Percentiles rank a stretch among this genome's conserved stretches.
phyloP scores from a whole-genome alignment of 2,888 invertebrate species.

The Drosophila subsilvestris region DNA sequence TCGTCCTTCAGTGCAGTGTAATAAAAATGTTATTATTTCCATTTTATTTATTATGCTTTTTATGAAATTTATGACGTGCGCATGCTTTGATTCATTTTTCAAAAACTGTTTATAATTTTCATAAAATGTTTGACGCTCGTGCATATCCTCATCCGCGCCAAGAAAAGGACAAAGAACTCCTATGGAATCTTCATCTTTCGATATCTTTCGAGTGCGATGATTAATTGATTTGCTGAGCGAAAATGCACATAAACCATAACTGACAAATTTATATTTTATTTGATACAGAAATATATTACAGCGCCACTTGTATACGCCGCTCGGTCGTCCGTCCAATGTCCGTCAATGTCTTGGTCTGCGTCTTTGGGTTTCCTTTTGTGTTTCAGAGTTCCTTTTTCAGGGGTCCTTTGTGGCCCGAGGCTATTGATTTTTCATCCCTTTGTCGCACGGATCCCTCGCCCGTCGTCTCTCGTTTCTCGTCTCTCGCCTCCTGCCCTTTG shows the following conservation, averaged over 20 bases:
- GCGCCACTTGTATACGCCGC: conserved; percentile 46
- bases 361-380: conserved; percentile 14
- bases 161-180: background rate
- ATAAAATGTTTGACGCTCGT: conserved; percentile 46
- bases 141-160: background rate
- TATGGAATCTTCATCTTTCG: background rate
- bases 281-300: conserved; percentile 64
- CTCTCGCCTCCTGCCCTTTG: conserved; percentile 52
- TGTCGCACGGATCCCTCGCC: conserved; percentile 23
- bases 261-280: conserved; percentile 82
- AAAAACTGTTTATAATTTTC: conserved; percentile 70
- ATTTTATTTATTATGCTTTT: conserved; percentile 81
- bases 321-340: conserved; percentile 1
- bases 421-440: conserved; percentile 69
- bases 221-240: conserved; percentile 56
- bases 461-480: background rate
- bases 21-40: conserved; percentile 82
- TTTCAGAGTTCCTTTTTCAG: conserved; percentile 24
- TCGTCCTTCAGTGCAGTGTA: conserved; percentile 55
- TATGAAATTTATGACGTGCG: conserved; percentile 78
- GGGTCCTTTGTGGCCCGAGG: conserved; percentile 56
- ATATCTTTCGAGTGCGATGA: conserved; percentile 46
- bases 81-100: conserved; percentile 76
- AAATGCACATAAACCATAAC: conserved; percentile 67
- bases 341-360: conserved; percentile 20